Evolutionary conservation across 2,113 vertebrate species (phyloP), one percentile per base, ranked within the genome.

Genomic region (Orientallactaga bullata): DNA sequence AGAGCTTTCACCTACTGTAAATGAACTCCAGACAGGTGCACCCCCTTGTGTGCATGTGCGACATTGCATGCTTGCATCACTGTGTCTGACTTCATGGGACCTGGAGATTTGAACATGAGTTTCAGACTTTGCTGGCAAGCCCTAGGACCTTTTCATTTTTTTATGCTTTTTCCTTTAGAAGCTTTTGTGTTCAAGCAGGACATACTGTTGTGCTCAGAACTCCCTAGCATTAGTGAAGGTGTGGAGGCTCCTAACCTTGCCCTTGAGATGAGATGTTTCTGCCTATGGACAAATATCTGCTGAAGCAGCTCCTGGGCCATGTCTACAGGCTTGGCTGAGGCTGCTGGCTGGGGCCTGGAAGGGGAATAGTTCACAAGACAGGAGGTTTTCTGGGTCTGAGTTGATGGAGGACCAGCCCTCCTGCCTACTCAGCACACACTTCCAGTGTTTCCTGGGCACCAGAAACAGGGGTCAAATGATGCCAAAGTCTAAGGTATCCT

Each of bases 271-370:
- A 95, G 97, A 78, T 89, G 78, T 94, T 92, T 89, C 74, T 21
- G 86, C 95, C 96, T 96, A 79, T 95, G 94, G 97, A 96, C 88
- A 96, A 96, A 96, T 68, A 95, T 89, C 96, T 97, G 97, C 94
- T 96, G 42, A 55, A 96, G 88, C 61, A 76, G 85, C 68, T 97
- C 32, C 17, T 65, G 90, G 95, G 88, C 96, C 97, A 97, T 96
- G 94, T 74, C 94, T 95, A 93, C 90, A 69, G 85, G 94, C 96
- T 89, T 88, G n/a, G n/a, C 8, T 72, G 68, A 94, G 88, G 89
- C 90, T 96, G 94, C 96, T 97, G 97, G 96, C 91, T 97, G 97
- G 94, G 95, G 94, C 85, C 85, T 95, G 18, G 85, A 69, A 86
- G 65, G 89, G 79, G 55, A 93, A 96, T 69, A 95, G 81, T 28